These are phyloP conservation scores for Micromys minutus DNA, from an alignment of 2,113 vertebrate species.

Conservation along the genomic window DNA sequence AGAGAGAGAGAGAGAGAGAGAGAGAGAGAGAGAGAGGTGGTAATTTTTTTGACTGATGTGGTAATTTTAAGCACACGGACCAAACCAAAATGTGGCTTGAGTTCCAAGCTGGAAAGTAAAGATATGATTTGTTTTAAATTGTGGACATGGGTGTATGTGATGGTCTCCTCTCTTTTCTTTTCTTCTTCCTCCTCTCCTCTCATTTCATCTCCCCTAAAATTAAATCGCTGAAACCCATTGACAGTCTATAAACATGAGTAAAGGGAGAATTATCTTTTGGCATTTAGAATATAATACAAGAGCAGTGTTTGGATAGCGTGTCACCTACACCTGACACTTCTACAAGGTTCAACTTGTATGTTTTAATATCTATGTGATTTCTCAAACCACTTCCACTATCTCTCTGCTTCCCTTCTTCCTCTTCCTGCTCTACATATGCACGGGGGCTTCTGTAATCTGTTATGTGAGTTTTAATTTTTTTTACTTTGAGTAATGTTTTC, in stretches of 20 bases:
- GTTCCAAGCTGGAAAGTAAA: background rate
- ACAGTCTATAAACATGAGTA: background rate
- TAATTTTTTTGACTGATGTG: slow-evolving; percentile 66
- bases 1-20: too few species aligned
- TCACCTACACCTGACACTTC: background rate
- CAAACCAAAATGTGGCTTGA: background rate
- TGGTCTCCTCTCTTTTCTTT: background rate
- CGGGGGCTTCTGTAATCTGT: slow-evolving; percentile 18
- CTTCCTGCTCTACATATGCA: background rate
- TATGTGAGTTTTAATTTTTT: slow-evolving; percentile 42
- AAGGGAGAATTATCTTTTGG: background rate
- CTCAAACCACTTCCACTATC: slow-evolving; percentile 26
- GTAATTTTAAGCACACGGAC: background rate
- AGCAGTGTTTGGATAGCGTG: background rate
- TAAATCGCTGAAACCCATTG: background rate
- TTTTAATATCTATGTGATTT: background rate
- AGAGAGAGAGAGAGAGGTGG: too few species aligned
- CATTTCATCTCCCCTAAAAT: background rate
- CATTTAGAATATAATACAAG: background rate
- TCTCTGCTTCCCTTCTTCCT: background rate
- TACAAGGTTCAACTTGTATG: background rate
- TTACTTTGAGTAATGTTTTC: background rate
- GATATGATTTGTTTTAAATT: background rate
- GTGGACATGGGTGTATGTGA: background rate
- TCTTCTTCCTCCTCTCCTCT: background rate